These are phyloP conservation scores for Oligia latruncula DNA, from an alignment of 2,888 invertebrate genomes.

Conservation along the genomic window DNA sequence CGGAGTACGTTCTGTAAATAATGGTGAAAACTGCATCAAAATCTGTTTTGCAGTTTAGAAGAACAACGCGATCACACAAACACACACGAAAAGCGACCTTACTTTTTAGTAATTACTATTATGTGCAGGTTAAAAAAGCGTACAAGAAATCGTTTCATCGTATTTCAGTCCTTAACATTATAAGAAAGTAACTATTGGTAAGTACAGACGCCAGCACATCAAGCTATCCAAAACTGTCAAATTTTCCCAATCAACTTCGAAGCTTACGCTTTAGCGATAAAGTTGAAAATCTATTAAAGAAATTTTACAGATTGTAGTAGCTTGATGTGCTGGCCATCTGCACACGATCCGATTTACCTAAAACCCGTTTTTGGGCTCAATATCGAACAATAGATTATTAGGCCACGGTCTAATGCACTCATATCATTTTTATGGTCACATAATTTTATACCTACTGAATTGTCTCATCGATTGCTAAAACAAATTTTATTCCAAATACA, in stretches of 20 bases:
- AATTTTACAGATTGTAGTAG: too few relatives aligned
- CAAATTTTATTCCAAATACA: constrained; percentile 30
- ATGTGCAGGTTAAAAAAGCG: not conserved
- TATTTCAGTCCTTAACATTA: not conserved
- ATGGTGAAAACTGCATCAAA: not conserved
- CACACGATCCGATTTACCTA: not conserved
- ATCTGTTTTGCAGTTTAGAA: not conserved
- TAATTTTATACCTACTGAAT: constrained; percentile 39
- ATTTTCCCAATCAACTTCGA: too few relatives aligned
- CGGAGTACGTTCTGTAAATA: not conserved
- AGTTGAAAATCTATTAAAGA: too few relatives aligned
- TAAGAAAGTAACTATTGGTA: not conserved
- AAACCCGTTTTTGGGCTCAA: constrained; percentile 1
- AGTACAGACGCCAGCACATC: not conserved
- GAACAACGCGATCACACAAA: not conserved
- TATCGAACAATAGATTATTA: constrained; percentile 48
- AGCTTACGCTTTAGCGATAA: too few relatives aligned
- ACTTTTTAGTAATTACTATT: not conserved
- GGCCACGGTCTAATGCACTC: constrained; percentile 37
- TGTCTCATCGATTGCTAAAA: constrained; percentile 16
- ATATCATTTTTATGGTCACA: constrained; percentile 43
- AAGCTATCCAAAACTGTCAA: too few relatives aligned
- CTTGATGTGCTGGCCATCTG: too few relatives aligned
- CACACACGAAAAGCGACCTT: not conserved
- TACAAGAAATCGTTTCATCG: not conserved